Conservation (phyloP, 2,888 invertebrate genomes). For the Ernsta delagoae region DNA sequence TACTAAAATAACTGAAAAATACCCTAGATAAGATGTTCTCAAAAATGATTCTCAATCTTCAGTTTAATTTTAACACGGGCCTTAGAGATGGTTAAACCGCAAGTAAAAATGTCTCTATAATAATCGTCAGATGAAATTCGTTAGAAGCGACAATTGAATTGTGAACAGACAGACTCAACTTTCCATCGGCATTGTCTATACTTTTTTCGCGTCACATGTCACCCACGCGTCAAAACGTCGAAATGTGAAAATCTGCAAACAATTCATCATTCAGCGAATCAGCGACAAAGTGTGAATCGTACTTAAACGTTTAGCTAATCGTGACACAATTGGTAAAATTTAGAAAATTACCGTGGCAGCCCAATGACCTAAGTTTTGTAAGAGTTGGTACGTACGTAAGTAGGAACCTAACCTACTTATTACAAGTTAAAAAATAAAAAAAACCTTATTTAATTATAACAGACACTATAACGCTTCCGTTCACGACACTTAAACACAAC, state of each 20-base stretch:
- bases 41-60: no score
- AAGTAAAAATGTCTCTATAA: not conserved
- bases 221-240: constrained; percentile 16
- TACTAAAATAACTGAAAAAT: no score
- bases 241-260: constrained; percentile 30
- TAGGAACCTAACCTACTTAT: not conserved
- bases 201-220: constrained; percentile 18
- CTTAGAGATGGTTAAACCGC: not conserved
- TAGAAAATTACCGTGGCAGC: constrained; percentile 5
- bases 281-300: constrained; percentile 15
- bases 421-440: constrained; percentile 3
- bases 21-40: no score
- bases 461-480: constrained; percentile 5
- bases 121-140: not conserved
- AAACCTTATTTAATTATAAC: not conserved
- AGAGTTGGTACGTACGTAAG: no score
- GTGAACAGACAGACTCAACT: constrained; percentile 13
- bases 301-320: constrained; percentile 13
- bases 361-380: no score
- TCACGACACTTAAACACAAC: constrained; percentile 17
- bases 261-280: constrained; percentile 17
- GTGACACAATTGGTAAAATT: constrained; percentile 16
- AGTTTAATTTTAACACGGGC: no score
- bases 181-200: constrained; percentile 21
- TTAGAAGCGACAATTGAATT: constrained; percentile 4